phyloP scores from a whole-genome alignment of 2,888 invertebrate genomes.

The Acleris emargana region DNA sequence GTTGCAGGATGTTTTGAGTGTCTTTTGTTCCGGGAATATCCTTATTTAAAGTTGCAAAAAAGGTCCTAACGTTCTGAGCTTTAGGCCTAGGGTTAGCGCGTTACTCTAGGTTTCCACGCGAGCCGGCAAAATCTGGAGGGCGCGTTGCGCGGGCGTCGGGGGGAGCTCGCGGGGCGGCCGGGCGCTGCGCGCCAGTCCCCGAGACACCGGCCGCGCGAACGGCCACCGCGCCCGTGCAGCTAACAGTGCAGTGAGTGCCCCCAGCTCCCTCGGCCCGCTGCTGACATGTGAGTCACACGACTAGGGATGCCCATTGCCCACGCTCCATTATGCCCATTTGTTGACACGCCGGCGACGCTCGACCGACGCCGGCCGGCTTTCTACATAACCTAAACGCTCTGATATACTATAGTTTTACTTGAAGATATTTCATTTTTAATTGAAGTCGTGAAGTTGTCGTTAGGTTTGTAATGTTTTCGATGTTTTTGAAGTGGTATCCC shows the following conservation, averaged over 20 bases:
- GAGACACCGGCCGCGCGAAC: slow-evolving; percentile 82
- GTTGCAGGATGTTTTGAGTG: too few species aligned
- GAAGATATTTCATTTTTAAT: background rate
- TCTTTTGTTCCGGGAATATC: too few species aligned
- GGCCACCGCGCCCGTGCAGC: slow-evolving; percentile 67
- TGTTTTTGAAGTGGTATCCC: too few species aligned
- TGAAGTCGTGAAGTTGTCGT: background rate
- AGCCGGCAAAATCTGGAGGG: slow-evolving; percentile 69
- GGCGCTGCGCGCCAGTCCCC: slow-evolving; percentile 77
- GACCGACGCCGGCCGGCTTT: slow-evolving; percentile 69
- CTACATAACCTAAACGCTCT: slow-evolving; percentile 55
- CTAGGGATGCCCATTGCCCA: slow-evolving; percentile 33
- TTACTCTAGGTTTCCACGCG: slow-evolving; percentile 63
- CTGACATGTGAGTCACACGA: slow-evolving; percentile 72
- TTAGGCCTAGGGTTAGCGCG: background rate
- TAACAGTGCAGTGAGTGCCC: slow-evolving; percentile 58
- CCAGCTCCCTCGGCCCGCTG: slow-evolving; percentile 65
- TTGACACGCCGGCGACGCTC: slow-evolving; percentile 32
- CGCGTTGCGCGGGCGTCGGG: slow-evolving; percentile 60
- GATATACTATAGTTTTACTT: slow-evolving; percentile 2
- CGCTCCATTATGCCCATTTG: slow-evolving; percentile 27
- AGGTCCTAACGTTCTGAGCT: background rate
- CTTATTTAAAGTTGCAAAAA: too few species aligned
- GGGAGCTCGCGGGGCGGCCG: slow-evolving; percentile 64
- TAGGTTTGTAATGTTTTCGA: too few species aligned